Base-by-base conservation (phyloP, 2,113 vertebrate species). In the Rhineura floridana region DNA sequence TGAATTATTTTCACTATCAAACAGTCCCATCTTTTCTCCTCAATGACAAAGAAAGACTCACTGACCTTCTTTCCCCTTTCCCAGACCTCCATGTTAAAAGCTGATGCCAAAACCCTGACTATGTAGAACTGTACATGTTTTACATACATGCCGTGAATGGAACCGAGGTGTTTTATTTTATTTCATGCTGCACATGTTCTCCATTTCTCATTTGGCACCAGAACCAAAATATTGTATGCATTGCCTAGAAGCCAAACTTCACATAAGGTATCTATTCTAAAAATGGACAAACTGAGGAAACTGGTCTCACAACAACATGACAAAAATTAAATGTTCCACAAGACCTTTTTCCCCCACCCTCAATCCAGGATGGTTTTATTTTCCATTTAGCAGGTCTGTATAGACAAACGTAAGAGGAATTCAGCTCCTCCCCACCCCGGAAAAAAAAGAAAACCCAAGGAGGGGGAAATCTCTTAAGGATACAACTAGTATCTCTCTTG, bases 201-300 rank as follows among this genome's bases (percentile, higher is more conserved):
- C 79, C 63, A 76, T 87, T 86, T 90, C 72, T 86, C 36, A 6
- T 77, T 70, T 90, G 79, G 79, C 84, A 83, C 48, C 10, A 9
- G 21, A 55, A 70, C 46, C 79, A 44, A 76, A 86, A 78, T 75
- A 36, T 28, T 84, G 82, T 55, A 84, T n/a, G 87, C 28, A 23
- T 52, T 77, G 39, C 89, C 72, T 69, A 36, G 73, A 78, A 86
- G 84, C 89, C 84, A 90, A 69, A 48, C 72, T 90, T 59, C 80
- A 87, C 89, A 83, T 90, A 90, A 69, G 89, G 72, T 90, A 90
- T 87, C 72, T 86, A 90, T 90, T 90, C 80, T 28, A 42, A 75
- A 52, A 67, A 62, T n/a, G 84, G 85, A 77, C 62, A 62, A 55
- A 62, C 39, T 55, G 48, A 83, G 59, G 72, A 90, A 90, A 50